phyloP scores from a whole-genome alignment of 2,888 invertebrate species.

The Pandemis corylana region DNA sequence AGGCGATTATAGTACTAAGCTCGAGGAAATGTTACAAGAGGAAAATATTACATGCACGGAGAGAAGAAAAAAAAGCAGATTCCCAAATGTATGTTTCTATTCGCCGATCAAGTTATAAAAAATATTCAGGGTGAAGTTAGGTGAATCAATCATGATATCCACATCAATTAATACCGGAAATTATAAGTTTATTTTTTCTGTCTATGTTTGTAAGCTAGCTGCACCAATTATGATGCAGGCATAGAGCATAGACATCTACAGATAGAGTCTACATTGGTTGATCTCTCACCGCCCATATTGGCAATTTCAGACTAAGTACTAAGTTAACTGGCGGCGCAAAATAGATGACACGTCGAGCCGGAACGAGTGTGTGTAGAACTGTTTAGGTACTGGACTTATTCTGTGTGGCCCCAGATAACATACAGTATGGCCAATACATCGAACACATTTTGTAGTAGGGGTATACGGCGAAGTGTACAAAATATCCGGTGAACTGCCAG shows the following conservation, averaged over 20 bases:
- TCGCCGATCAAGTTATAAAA: neutral
- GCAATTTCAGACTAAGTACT: neutral
- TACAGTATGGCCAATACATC: neutral
- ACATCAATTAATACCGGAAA: neutral
- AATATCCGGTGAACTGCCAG: neutral
- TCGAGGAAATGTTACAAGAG: neutral
- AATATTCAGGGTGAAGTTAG: neutral
- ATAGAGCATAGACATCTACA: neutral
- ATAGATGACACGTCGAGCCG: neutral
- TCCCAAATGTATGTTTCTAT: neutral
- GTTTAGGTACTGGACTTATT: constrained; percentile 8
- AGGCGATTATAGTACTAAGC: neutral
- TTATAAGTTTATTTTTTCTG: neutral
- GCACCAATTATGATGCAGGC: neutral
- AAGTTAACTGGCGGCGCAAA: constrained; percentile 15
- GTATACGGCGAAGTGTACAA: neutral
- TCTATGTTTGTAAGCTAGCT: neutral
- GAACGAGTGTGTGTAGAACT: constrained; percentile 5
- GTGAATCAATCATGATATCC: neutral
- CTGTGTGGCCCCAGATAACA: neutral
- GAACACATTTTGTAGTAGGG: neutral
- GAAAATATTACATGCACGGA: neutral
- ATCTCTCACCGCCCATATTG: neutral
- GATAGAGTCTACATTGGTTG: neutral
- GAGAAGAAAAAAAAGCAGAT: neutral